Base-by-base conservation (phyloP, 2,888 invertebrate genomes). In the Ophraella communa region DNA sequence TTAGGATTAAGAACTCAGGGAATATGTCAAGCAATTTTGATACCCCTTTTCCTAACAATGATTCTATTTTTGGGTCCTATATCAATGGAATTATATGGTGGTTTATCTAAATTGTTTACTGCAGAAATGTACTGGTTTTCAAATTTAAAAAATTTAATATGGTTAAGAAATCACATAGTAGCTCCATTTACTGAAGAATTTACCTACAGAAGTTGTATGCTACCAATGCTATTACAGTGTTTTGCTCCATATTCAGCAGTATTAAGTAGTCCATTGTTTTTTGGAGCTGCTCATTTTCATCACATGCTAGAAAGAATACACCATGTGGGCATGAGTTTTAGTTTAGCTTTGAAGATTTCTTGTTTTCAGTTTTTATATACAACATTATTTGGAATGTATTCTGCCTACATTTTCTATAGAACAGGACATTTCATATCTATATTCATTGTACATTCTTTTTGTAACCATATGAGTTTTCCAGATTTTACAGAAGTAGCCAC, bases 391-490 rank as follows among this genome's bases (percentile, higher is more conserved):
- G 98, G 97, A 64, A 91, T 92, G 52, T 98, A 98, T 81, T 96
- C 96, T 4, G 93, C 96, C n/a, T 96, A 90, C 80, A 82, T 97
- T 52, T 95, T 96, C 82, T 85, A 92, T 8, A 89, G 92, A 79
- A 97, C 96, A 74, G 95, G 96, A 35, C 96, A 97, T 81, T 89
- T 97, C 74, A 85, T 91, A 17, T 94, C 96, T 1, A 93, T 95
- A 2, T 88, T 96, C 73, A 82, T 95, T 14, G 95, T 92, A 1
- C 98, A 98, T 81, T 91, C 94, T 30, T 96, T 96, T 81, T 98
- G 98, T 83, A 98, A 98, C 82, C 93, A 95, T 82, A 96, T 98
- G 95, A 97, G 97, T 5, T 92, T 97, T 78, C 97, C 97, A 0
- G 93, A 96, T 80, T 86, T 97, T 69, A 85, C 86, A 2, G 95